These are phyloP conservation scores for Calephelis perditalis DNA, from an alignment of 2,888 invertebrate species.

Conservation along the genomic window DNA sequence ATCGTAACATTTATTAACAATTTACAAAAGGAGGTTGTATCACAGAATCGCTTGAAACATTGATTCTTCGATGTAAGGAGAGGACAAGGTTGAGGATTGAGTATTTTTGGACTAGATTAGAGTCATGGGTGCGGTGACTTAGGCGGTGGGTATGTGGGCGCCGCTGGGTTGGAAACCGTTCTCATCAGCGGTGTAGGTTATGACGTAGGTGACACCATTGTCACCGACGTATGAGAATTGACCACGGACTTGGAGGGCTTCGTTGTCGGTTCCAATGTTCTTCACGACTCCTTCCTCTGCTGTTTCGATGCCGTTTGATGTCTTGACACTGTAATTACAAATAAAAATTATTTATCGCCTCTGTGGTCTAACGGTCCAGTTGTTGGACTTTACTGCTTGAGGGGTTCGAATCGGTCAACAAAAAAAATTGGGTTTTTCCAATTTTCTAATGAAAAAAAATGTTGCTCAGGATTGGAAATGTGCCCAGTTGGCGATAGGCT, in stretches of 20 bases:
- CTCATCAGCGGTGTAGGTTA: constrained; percentile 72
- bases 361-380: too few species aligned
- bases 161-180: constrained; percentile 72
- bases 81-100: constrained; percentile 36
- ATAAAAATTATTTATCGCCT: too few species aligned
- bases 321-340: constrained; percentile 30
- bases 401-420: too few species aligned
- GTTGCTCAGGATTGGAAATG: too few species aligned
- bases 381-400: too few species aligned
- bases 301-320: constrained; percentile 49
- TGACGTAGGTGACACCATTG: constrained; percentile 64
- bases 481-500: too few species aligned
- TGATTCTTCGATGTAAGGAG: constrained; percentile 38
- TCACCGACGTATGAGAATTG: constrained; percentile 53
- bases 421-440: too few species aligned
- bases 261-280: constrained; percentile 50
- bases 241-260: constrained; percentile 47
- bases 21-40: constrained; percentile 51
- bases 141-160: constrained; percentile 49
- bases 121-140: constrained; percentile 31
- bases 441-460: too few species aligned
- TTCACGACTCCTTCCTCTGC: constrained; percentile 16
- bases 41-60: constrained; percentile 64
- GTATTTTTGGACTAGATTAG: constrained; percentile 60
- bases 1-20: constrained; percentile 37